Base-by-base conservation (phyloP, 1,140 invertebrate species). In the Drosophila parabipectinata region DNA sequence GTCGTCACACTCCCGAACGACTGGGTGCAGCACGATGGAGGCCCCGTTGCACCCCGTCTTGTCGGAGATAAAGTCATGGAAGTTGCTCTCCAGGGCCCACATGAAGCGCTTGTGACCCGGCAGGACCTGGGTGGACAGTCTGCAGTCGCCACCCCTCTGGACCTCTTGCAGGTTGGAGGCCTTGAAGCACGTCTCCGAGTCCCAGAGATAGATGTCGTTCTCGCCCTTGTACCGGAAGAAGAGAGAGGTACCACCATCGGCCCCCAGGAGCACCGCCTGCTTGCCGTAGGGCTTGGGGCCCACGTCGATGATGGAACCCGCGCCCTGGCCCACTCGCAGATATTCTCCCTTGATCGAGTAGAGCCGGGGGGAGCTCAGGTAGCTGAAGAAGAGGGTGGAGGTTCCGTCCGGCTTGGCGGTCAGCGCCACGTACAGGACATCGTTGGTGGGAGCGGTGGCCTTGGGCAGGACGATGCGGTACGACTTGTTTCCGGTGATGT, bases 51-150 rank as follows among this genome's bases (percentile, higher is more conserved):
- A 94, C 28, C 94, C 94, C 34, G 93, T 93, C 14, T 92, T 92
- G 63, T 94, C 93, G 4, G 92, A 82, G 32, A 95, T 93, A 72
- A 93, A 95, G 87, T 95, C 94, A 14, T 93, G 94, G 89, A 95
- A 94, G 72, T 95, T 95, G 68, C 93, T 94, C 76, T 95, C 94
- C 63, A 95, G 82, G 1, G 93, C 92, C 94, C 94, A 94, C 93
- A 95, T 94, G 9, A 93, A 92, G 9, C 91, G 90, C 77, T 93
- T 93, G 57, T 93, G 93, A 8, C 94, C 94, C 0, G 94, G 93
- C 24, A 94, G 84, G 0, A 94, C 94, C 67, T 94, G 93, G 0
- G 94, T 95, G 26, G 94, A 92, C 12, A 95, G 79, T 47, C 93
- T 92, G 64, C 94, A 94, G 3, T 94, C 93, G n/a, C 92, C 92